Base-by-base conservation (phyloP, 2,888 invertebrate species). In the Caenorhabditis zanzibari region DNA sequence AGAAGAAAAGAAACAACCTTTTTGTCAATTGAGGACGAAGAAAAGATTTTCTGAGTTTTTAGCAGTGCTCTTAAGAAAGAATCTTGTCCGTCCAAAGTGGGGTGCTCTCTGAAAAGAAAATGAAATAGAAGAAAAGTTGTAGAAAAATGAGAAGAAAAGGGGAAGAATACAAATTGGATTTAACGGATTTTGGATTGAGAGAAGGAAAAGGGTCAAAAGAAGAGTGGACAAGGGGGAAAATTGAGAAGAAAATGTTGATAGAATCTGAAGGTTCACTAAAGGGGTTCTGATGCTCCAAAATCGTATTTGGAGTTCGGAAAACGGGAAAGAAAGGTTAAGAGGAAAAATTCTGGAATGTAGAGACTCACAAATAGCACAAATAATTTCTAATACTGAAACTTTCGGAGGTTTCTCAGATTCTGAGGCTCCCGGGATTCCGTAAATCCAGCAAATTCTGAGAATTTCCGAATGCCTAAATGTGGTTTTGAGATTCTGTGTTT, bases 51-150 rank as follows among this genome's bases (percentile, higher is more conserved):
- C 71, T 28, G 24, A 61, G 49, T 38, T 63, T 61, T 63, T 61
- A 52, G 61, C 35, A 19, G 47, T 52, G 61, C 73, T 44, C 49
- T 49, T 47, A 47, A 12, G 38, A 52, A 35, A 35, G 28, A 19
- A 19, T 49, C 54, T 54, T 54, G 1, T 22, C 22, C 66, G 35
- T 6, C 38, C 52, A 69, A 69, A 69, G 63, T 63, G 63, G 63
- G 26, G 63, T 61, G 61, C 61, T 61, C 63, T 63, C 63, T 63
- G 63, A 63, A 63, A 63, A 63, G 63, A 63, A 47, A 63, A 63
- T 38, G 63, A 52, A 68, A 54, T 68, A 32, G 68, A 52, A 49
- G 66, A 35, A 52, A 32, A 32, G 22, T 38, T 24, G 26, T 14
- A 58, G 26, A 32, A 58, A 35, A 28, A 47, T 5, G 19, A 47